Evolutionary conservation across 2,113 vertebrate genomes (phyloP), one percentile per base, ranked within the genome.

Genomic region (Lycaon pictus): DNA sequence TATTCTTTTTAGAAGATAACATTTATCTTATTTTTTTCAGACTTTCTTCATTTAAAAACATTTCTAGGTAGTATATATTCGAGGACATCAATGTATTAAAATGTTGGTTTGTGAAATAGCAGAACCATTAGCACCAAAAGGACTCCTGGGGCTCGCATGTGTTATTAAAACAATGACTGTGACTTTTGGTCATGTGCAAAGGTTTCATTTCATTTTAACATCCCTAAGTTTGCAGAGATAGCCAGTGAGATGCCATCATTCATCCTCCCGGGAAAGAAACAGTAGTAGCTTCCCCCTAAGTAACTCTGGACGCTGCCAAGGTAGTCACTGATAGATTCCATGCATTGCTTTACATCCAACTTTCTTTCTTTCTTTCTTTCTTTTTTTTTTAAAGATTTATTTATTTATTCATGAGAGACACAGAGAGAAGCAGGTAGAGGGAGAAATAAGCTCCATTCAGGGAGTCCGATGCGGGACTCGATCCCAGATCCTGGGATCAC

Each of bases 121-220:
- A 67, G 88, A 98, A 98, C 95, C 93, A 96, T 97, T 98, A 98
- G 98, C 98, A 98, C 98, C 97, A 97, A 97, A 98, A 96, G 93
- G 95, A 98, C 74, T 88, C 89, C 97, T 51, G 51, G 96, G 96
- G 84, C 92, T 86, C 48, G 12, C 88, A 92, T 95, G 53, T 96
- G 93, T 51, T 84, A 97, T 88, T 35, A 94, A 94, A 95, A 95
- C 69, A 65, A 82, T 37, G 90, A 94, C 62, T 84, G 56, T 69
- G 95, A 56, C 91, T 97, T 80, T 95, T 74, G 65, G 90, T 92
- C 93, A 81, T 93, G 77, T 35, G 67, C 72, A 71, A 90, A 81
- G 43, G 43, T 92, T 97, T 96, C 55, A 32, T 86, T 90, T 96
- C 8, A 63, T 94, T 96, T 97, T 97, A 98, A 97, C 55, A 93